phyloP scores from a whole-genome alignment of 2,888 invertebrate species.

The Miltochrista miniata region DNA sequence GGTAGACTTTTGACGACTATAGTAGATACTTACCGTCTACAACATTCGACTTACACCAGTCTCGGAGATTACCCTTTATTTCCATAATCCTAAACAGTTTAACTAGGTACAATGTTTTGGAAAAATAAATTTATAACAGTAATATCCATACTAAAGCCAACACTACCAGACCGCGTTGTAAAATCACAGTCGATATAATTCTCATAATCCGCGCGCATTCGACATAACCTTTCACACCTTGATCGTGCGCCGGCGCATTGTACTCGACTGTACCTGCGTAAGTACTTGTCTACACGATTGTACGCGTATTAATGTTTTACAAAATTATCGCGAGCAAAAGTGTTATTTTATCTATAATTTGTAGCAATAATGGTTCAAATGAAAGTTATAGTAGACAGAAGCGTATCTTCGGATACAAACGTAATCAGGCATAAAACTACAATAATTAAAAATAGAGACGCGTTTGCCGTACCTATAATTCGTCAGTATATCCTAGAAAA shows the following conservation, averaged over 20 bases:
- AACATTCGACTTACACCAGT: too few relatives aligned
- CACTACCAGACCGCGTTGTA: slow-evolving; percentile 53
- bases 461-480: too few relatives aligned
- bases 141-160: slow-evolving; percentile 50
- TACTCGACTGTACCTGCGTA: slow-evolving; percentile 30
- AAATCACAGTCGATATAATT: slow-evolving; percentile 75
- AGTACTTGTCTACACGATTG: slow-evolving; percentile 39
- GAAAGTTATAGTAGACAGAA: not conserved
- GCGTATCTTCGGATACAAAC: too few relatives aligned
- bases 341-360: slow-evolving; percentile 7
- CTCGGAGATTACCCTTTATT: too few relatives aligned
- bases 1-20: too few relatives aligned
- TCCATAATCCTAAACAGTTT: too few relatives aligned
- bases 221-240: slow-evolving; percentile 80
- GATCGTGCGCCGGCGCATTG: slow-evolving; percentile 37
- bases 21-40: too few relatives aligned
- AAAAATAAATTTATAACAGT: too few relatives aligned
- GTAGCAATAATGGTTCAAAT: not conserved
- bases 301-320: slow-evolving; percentile 31
- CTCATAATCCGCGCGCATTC: slow-evolving; percentile 68
- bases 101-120: too few relatives aligned
- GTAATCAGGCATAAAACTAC: too few relatives aligned
- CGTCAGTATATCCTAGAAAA: too few relatives aligned
- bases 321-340: slow-evolving; percentile 35
- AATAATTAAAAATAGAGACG: not conserved